Evolutionary conservation across 2,888 invertebrate species (phyloP).

Genomic region (Alentia gelatinosa): DNA sequence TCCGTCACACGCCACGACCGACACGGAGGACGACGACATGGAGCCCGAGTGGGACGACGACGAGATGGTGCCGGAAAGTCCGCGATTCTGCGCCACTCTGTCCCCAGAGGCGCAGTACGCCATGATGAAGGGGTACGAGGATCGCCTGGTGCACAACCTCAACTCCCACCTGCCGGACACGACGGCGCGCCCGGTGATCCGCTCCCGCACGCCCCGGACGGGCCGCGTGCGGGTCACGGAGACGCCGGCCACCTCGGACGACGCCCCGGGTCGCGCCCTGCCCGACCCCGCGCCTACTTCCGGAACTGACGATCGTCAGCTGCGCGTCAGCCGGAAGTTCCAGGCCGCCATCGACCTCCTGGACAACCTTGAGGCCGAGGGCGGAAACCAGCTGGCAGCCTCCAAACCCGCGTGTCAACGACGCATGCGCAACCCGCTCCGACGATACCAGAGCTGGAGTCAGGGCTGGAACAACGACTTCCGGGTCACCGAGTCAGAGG

Average conservation of each 20-base stretch:
- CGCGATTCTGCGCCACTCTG: conserved; percentile 74
- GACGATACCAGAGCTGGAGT: conserved; percentile 95
- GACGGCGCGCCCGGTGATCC: background rate
- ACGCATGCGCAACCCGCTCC: conserved; percentile 82
- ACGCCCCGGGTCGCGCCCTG: too few species aligned
- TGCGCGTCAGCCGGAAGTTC: conserved; percentile 71
- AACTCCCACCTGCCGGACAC: background rate
- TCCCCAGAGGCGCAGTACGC: conserved; percentile 76
- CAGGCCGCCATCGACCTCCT: conserved; percentile 77
- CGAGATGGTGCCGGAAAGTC: conserved; percentile 68
- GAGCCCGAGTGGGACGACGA: background rate
- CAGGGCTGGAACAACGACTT: conserved; percentile 88
- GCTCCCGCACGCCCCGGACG: background rate
- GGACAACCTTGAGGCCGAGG: conserved; percentile 67
- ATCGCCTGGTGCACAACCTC: conserved; percentile 64
- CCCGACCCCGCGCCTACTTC: too few species aligned
- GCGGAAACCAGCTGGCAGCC: conserved; percentile 63
- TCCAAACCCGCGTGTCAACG: conserved; percentile 61
- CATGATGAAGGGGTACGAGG: conserved; percentile 76
- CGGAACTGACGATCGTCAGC: conserved; percentile 68
- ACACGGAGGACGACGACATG: background rate
- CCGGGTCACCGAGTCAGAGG: too few species aligned
- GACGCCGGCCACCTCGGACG: too few species aligned
- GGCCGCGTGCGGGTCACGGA: background rate
- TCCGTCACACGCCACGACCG: background rate